phyloP scores from a whole-genome alignment of 2,113 vertebrate species.

The Hiodon tergisus region DNA sequence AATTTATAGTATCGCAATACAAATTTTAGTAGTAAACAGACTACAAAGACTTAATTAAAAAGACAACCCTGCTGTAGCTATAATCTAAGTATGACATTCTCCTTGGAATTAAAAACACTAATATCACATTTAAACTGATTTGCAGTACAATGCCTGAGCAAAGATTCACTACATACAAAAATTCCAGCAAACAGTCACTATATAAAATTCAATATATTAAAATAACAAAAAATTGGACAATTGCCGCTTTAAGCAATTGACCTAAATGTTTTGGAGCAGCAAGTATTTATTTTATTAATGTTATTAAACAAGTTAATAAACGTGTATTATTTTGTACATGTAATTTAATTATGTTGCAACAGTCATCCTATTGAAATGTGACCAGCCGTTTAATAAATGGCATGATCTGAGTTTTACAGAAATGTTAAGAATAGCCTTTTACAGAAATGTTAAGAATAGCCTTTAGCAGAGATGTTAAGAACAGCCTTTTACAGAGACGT shows the following conservation, averaged over 20 bases:
- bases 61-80: not conserved
- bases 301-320: not conserved
- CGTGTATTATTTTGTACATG: not conserved
- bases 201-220: not conserved
- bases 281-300: no score
- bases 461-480: no score
- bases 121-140: no score
- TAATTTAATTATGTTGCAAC: no score
- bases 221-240: no score
- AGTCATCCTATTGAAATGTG: not conserved
- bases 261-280: no score
- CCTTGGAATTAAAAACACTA: no score
- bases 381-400: not conserved
- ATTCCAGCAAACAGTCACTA: not conserved
- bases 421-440: no score
- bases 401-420: not conserved
- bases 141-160: no score
- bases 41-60: not conserved
- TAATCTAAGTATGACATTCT: no score
- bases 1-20: not conserved
- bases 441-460: no score
- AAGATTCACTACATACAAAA: not conserved
- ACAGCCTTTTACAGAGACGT: constrained; percentile 1
- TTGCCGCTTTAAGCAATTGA: no score
- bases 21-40: not conserved